Evolutionary conservation across 2,113 vertebrate species (phyloP).

Genomic region (Chitala chitala): DNA sequence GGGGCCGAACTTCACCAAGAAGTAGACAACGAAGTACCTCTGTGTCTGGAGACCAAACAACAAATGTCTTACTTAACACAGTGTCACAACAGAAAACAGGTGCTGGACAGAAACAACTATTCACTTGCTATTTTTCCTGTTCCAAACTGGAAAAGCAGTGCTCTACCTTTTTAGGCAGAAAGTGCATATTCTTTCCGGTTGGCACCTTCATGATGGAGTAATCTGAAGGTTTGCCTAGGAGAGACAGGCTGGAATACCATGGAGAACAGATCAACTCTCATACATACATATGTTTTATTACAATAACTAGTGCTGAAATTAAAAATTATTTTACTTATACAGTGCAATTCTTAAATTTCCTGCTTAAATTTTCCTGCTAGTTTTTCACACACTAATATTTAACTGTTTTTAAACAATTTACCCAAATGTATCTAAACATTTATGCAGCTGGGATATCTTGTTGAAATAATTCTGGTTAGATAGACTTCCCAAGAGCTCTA

Average conservation of each 20-base stretch:
- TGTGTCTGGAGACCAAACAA: slow-evolving; percentile 22
- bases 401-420: not conserved
- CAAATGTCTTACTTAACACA: not conserved
- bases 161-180: slow-evolving; percentile 34
- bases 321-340: no score
- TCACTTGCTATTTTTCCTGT: not conserved
- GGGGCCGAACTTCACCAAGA: slow-evolving; percentile 35
- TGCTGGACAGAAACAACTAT: no score
- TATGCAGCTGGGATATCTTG: not conserved
- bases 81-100: not conserved
- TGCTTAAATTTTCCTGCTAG: no score
- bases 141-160: not conserved
- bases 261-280: not conserved
- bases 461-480: not conserved
- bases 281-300: no score
- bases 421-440: no score
- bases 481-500: not conserved
- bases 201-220: slow-evolving; percentile 37
- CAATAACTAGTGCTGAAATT: no score
- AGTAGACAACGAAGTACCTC: slow-evolving; percentile 34
- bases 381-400: no score
- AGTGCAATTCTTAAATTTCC: no score
- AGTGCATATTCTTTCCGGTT: slow-evolving; percentile 36
- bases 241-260: slow-evolving; percentile 32
- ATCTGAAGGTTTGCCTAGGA: slow-evolving; percentile 35